Evolutionary conservation across 2,797 vertebrate genomes (phyloP), one percentile per base, ranked within the genome.

Genomic region (Mus caroli): DNA sequence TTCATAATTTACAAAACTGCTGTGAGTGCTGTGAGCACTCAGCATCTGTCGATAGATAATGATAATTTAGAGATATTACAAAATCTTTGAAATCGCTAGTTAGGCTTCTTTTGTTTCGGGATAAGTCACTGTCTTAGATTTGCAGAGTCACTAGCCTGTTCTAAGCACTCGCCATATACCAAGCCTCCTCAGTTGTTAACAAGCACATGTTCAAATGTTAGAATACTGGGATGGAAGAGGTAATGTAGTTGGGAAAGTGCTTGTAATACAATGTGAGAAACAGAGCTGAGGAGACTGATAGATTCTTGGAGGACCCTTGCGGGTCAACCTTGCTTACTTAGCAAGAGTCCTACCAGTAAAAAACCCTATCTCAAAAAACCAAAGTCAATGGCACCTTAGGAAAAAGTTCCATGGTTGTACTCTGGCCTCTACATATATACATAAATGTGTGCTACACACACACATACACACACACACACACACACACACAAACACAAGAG

Each of bases 1-100:
- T 92, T 93, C 43, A 62, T 52, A 78, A 56, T 46, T n/a, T 54
- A 26, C 31, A 86, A 94, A 93, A 83, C 11, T 13, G 13, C 34
- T 73, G 0, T n/a, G n/a, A n/a, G n/a, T n/a, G n/a, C 14, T 85
- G 26, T 14, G 11, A 88, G 6, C 34, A 58, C 62, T 50, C 3
- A 10, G 8, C 54, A 84, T 67, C 40, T 94, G n/a, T 54, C 10
- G 9, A 82, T 62, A 56, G 31, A 5, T 43, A 62, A 31, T 77
- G 46, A 46, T 43, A 20, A 34, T 64, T 78, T 12, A 34, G 13
- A 88, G 15, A 82, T 62, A n/a, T 24, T 22, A 75, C 54, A 58
- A 43, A 84, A 58, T 58, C 80, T 14, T 24, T 50, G 60, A 60
- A 69, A 82, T 6, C 34, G 82, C 20, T 43, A 76, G 24, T 56